These are phyloP conservation scores for Charaxes varanes DNA, from an alignment of 1,140 invertebrate species.

Conservation along the genomic window DNA sequence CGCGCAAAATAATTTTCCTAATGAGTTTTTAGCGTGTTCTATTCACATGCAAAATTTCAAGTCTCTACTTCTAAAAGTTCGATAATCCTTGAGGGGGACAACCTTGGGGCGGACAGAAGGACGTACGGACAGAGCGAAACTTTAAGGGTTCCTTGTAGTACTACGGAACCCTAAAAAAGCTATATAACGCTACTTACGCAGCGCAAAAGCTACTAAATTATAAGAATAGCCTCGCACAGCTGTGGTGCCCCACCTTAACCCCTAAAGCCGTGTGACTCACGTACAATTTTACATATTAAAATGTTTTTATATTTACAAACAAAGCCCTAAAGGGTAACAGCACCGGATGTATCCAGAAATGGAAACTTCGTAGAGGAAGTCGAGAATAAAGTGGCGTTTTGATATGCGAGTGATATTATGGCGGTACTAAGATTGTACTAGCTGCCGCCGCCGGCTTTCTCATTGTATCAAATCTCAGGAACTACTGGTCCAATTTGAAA, in stretches of 20 bases:
- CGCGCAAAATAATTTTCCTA: too few relatives aligned
- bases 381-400: conserved; percentile 31
- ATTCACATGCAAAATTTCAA: too few relatives aligned
- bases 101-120: too few relatives aligned
- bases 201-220: conserved; percentile 12
- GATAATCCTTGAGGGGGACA: too few relatives aligned
- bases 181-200: too few relatives aligned
- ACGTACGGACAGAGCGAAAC: too few relatives aligned
- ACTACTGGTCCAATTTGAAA: too few relatives aligned
- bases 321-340: conserved; percentile 41
- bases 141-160: too few relatives aligned
- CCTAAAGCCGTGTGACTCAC: conserved; percentile 33
- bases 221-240: conserved; percentile 21
- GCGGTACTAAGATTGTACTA: conserved; percentile 9
- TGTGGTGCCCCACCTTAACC: conserved; percentile 18
- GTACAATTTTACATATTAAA: conserved; percentile 43
- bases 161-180: too few relatives aligned
- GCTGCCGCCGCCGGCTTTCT: neutral
- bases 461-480: too few relatives aligned
- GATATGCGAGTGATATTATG: conserved; percentile 34
- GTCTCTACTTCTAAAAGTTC: too few relatives aligned
- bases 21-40: too few relatives aligned
- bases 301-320: conserved; percentile 60
- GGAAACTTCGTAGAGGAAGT: conserved; percentile 47
- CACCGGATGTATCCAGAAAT: conserved; percentile 49